Evolutionary conservation across 1,140 invertebrate species (phyloP), one percentile per base, ranked within the genome.

Genomic region (Heterodera carotae): DNA sequence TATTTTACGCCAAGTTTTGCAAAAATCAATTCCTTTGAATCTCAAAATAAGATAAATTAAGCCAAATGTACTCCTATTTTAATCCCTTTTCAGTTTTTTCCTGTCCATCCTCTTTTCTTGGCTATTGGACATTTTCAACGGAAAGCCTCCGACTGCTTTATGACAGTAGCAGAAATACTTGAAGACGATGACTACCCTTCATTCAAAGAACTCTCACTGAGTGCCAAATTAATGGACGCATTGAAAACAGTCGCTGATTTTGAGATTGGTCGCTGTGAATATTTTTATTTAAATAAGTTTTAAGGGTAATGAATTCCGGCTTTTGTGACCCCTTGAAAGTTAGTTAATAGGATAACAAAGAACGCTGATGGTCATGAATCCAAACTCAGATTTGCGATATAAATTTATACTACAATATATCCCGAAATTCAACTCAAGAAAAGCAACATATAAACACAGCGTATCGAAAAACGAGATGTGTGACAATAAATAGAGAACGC

Each of bases 61-160:
- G n/a, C n/a, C n/a, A n/a, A n/a, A n/a, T n/a, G n/a, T n/a, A n/a
- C n/a, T n/a, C n/a, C n/a, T n/a, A n/a, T n/a, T n/a, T n/a, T n/a
- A n/a, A n/a, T n/a, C n/a, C n/a, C n/a, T n/a, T 62, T 2, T 62
- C 36, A 73, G 72, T 74, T 74, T 74, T 56, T 74, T 2, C 72
- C 72, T 12, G 72, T 74, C 33, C 72, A 74, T 31, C 72, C 72
- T 15, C 8, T 74, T 2, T 74, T 74, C 36, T 12, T 64, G 27
- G n/a, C 36, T 15, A 59, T 74, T 74, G 56, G 33, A 31, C 7
- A 15, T 25, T 25, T 74, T 15, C 56, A 62, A 18, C 36, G 12
- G 3, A 74, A 74, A 15, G 72, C 34, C 5, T 56, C 48, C 22
- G 64, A 64, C 2, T 1, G 33, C 64, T 59, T 64, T 74, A 12